phyloP scores from a whole-genome alignment of 2,888 invertebrate genomes.

The Sarcophaga rosellei region DNA sequence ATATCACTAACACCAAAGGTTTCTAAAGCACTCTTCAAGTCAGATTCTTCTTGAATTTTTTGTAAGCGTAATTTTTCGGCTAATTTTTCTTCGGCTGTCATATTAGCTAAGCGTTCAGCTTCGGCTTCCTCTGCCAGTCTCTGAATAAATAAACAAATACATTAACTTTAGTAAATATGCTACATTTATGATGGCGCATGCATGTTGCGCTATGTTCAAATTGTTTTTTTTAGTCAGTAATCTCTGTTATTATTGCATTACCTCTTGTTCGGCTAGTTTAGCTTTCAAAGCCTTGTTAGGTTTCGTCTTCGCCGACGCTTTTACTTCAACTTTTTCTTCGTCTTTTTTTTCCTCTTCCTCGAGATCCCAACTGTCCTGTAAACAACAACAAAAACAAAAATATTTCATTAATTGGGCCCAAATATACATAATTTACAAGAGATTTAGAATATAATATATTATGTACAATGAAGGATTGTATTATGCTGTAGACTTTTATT shows the following conservation, averaged over 20 bases:
- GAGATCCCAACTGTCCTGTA: slow-evolving; percentile 97
- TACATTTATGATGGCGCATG: background rate
- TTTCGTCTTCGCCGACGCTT: slow-evolving; percentile 84
- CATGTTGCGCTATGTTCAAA: too few relatives aligned
- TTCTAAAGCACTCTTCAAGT: slow-evolving; percentile 92
- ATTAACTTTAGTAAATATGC: background rate
- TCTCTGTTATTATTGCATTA: slow-evolving; percentile 74
- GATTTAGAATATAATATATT: too few relatives aligned
- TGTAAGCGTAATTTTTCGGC: slow-evolving; percentile 90
- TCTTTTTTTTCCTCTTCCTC: slow-evolving; percentile 89
- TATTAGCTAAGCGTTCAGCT: slow-evolving; percentile 84
- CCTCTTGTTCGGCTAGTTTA: slow-evolving; percentile 94
- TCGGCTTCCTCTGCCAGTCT: slow-evolving; percentile 84
- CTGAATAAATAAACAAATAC: slow-evolving; percentile 62
- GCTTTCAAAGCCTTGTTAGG: slow-evolving; percentile 89
- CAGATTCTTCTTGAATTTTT: slow-evolving; percentile 93
- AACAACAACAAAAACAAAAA: slow-evolving; percentile 21
- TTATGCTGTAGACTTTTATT: too few relatives aligned
- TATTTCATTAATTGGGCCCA: background rate
- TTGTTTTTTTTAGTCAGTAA: too few relatives aligned
- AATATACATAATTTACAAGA: too few relatives aligned
- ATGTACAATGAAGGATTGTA: too few relatives aligned
- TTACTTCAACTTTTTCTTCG: slow-evolving; percentile 71
- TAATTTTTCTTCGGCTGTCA: slow-evolving; percentile 89
- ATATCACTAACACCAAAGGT: slow-evolving; percentile 88